A percentile compares a stretch with the other conserved stretches of the same genome.
phyloP scores from a whole-genome alignment of 2,888 invertebrate genomes.

The Drosophila rubida region DNA sequence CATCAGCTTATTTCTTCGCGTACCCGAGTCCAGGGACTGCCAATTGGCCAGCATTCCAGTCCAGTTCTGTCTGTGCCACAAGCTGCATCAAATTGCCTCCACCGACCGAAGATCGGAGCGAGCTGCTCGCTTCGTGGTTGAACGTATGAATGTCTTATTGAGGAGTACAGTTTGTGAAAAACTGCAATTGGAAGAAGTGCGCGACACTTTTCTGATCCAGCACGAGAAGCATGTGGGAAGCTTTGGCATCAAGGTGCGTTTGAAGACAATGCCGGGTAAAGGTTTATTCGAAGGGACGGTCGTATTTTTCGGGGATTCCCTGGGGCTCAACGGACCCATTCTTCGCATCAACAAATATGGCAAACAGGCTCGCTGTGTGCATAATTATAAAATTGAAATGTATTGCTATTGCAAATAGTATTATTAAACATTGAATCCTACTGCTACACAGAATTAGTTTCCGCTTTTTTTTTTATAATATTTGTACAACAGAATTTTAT shows the following conservation, averaged over 20 bases:
- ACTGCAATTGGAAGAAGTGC: constrained; percentile 21
- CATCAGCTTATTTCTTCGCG: constrained; percentile 90
- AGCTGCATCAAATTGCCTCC: constrained; percentile 10
- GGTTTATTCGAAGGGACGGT: constrained; percentile 48
- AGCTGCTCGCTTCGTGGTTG: constrained; percentile 51
- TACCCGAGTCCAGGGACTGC: constrained; percentile 90
- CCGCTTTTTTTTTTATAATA: too few relatives aligned
- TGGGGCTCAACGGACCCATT: constrained; percentile 45
- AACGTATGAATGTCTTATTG: constrained; percentile 30
- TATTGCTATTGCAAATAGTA: constrained; percentile 51
- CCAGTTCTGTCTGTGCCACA: constrained; percentile 94
- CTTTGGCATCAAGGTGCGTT: constrained; percentile 31
- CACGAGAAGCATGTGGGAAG: not conserved
- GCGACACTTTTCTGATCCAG: constrained; percentile 21
- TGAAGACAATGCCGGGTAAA: constrained; percentile 46
- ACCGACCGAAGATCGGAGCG: constrained; percentile 11
- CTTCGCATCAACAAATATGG: constrained; percentile 41
- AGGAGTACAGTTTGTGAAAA: constrained; percentile 8
- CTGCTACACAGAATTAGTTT: too few relatives aligned
- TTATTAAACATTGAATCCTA: too few relatives aligned
- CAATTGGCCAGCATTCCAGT: constrained; percentile 89
- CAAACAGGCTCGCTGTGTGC: constrained; percentile 43
- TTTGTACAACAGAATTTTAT: too few relatives aligned
- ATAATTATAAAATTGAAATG: constrained; percentile 41
- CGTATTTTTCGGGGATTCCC: not conserved